phyloP scores from a whole-genome alignment of 2,113 vertebrate genomes.

The Synchiropus splendidus region DNA sequence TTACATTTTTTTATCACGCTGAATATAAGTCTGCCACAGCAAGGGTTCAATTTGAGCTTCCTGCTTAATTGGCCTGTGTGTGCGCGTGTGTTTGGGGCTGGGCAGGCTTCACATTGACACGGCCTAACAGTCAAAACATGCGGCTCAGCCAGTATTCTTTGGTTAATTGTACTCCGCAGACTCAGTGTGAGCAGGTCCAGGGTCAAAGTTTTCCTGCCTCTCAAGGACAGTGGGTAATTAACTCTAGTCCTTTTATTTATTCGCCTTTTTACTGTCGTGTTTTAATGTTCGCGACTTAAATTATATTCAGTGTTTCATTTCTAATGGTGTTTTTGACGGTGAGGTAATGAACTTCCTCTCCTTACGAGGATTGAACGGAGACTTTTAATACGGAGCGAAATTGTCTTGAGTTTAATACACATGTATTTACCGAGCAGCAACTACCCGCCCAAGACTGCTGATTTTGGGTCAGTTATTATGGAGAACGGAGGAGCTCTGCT shows the following conservation, averaged over 20 bases:
- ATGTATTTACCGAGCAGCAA: constrained; percentile 93
- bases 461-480: constrained; percentile 79
- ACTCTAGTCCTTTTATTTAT: too few relatives aligned
- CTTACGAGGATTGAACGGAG: too few relatives aligned
- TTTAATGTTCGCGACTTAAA: not conserved
- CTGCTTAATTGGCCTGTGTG: not conserved
- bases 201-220: constrained; percentile 23
- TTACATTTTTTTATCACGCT: too few relatives aligned
- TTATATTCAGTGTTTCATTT: not conserved
- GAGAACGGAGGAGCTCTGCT: constrained; percentile 54
- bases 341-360: too few relatives aligned
- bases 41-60: too few relatives aligned
- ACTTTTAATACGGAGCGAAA: too few relatives aligned
- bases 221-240: not conserved
- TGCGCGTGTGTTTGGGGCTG: not conserved
- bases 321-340: not conserved
- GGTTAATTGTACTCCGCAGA: constrained; percentile 22
- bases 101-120: constrained; percentile 16
- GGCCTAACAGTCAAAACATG: constrained; percentile 20
- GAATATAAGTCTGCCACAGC: too few relatives aligned
- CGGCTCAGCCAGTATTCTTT: constrained; percentile 15
- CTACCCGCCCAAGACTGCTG: constrained; percentile 70
- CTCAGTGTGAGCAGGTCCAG: constrained; percentile 23
- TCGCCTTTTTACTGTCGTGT: not conserved
- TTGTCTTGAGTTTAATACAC: constrained; percentile 19